phyloP scores from a whole-genome alignment of 2,113 vertebrate genomes.

The Rhombomys opimus region DNA sequence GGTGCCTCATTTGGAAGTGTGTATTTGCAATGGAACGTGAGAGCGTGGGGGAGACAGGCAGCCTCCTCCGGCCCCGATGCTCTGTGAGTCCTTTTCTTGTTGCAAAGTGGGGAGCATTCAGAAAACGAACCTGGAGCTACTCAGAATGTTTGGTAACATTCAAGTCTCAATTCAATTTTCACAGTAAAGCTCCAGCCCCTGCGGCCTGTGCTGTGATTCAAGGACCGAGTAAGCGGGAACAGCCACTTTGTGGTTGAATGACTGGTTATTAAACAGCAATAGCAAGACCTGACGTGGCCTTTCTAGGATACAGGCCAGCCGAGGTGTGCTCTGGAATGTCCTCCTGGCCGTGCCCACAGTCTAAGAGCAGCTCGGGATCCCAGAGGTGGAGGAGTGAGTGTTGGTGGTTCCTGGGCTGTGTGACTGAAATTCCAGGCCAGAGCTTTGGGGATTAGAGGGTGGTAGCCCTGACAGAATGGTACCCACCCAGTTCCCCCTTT shows the following conservation, averaged over 20 bases:
- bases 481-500: not conserved
- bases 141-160: conserved; percentile 77
- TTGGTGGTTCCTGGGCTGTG: not conserved
- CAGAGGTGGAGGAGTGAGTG: not conserved
- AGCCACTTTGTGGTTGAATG: not conserved
- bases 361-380: not conserved
- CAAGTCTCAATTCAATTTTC: conserved; percentile 44
- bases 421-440: not conserved
- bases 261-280: conserved; percentile 51
- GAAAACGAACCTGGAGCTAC: conserved; percentile 67
- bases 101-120: conserved; percentile 13
- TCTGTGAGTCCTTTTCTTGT: not conserved
- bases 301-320: not conserved
- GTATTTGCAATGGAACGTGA: conserved; percentile 72
- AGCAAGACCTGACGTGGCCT: not conserved
- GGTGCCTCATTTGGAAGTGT: conserved; percentile 72
- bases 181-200: conserved; percentile 50
- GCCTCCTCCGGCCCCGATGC: not conserved
- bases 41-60: not conserved
- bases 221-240: not conserved
- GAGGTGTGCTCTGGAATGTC: not conserved
- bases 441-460: not conserved
- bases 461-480: not conserved
- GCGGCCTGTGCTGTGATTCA: conserved; percentile 57
- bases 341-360: not conserved